A percentile compares a stretch with the other conserved stretches of the same genome.
Conservation (phyloP, 2,888 invertebrate genomes). For the Geotrupes spiniger region DNA sequence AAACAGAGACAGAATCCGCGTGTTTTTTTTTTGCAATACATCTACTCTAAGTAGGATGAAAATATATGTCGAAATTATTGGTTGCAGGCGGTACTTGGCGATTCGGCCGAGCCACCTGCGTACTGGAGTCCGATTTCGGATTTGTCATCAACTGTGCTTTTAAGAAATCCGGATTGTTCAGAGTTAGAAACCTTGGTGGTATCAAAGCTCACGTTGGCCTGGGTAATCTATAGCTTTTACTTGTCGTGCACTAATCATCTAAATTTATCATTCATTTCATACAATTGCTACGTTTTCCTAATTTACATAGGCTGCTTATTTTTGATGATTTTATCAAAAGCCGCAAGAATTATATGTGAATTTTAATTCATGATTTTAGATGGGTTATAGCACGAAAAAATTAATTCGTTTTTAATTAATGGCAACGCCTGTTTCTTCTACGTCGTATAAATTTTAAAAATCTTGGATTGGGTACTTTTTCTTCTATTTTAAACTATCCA, state of each 20-base stretch:
- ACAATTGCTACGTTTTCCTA: no score
- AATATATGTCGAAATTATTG: constrained; percentile 36
- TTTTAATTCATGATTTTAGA: no score
- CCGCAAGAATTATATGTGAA: no score
- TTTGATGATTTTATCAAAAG: neutral
- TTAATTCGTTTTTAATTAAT: no score
- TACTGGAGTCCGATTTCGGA: constrained; percentile 85
- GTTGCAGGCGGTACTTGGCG: constrained; percentile 60
- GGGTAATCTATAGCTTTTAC: constrained; percentile 59
- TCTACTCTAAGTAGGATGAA: constrained; percentile 11
- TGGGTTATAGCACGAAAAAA: no score
- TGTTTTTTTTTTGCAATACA: neutral
- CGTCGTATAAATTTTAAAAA: no score
- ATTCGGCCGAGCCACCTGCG: constrained; percentile 74
- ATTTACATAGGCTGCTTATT: constrained; percentile 18
- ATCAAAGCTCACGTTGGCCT: constrained; percentile 86
- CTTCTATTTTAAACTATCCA: no score
- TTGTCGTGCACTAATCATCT: constrained; percentile 21
- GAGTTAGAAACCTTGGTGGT: constrained; percentile 87
- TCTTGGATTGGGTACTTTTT: no score
- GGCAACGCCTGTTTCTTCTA: no score
- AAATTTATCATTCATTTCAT: constrained; percentile 18
- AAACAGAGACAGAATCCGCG: constrained; percentile 4
- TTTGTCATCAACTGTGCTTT: constrained; percentile 89
- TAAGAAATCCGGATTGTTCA: constrained; percentile 87